Evolutionary conservation across 2,888 invertebrate species (phyloP), one percentile per base, ranked within the genome.

Genomic region (Eristalis intricaria): DNA sequence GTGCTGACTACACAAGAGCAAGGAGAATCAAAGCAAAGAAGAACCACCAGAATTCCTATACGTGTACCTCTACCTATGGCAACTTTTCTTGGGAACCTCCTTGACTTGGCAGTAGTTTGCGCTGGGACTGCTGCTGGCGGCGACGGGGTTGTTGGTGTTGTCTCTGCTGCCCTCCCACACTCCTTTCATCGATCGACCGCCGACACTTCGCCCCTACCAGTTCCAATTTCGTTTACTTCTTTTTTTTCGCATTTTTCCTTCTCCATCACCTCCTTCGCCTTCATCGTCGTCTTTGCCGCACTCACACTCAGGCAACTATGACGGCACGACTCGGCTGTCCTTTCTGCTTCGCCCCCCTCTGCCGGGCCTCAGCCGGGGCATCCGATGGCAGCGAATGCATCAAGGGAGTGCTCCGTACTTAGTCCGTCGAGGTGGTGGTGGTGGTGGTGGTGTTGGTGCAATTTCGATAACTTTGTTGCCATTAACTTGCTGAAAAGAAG

Each of bases 391-490:
- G 8, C 19, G 50, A 76, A 76, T 76, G 76, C 76, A 76, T 76
- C 68, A 50, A 76, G 35, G 76, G 61, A 32, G 29, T 22, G 56
- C 26, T 58, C 32, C 32, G 35, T 73, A 19, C n/a, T 74, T 40
- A 22, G 32, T 22, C 38, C 8, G 19, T 5, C 38, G 26, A 23
- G 15, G 65, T 13, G 2, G 26, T 15, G 22, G 29, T 61, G 29
- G 26, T 63, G 61, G 61, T 43, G 56, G 23, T 40, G 40, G 84
- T 66, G 40, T 66, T 71, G 38, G 75, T 80, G 80, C 70, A 82
- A 77, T 77, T 85, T 85, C 75, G 76, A 85, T 70, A 84, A 63
- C 75, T 85, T 85, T 85, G 81, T 82, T 82, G 76, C 73, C 35
- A 69, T 85, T 85, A 60, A 56, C 26, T 60, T 66, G 13, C 43